These are phyloP conservation scores for Bugulina stolonifera DNA, from an alignment of 2,888 invertebrate species.

Conservation along the genomic window DNA sequence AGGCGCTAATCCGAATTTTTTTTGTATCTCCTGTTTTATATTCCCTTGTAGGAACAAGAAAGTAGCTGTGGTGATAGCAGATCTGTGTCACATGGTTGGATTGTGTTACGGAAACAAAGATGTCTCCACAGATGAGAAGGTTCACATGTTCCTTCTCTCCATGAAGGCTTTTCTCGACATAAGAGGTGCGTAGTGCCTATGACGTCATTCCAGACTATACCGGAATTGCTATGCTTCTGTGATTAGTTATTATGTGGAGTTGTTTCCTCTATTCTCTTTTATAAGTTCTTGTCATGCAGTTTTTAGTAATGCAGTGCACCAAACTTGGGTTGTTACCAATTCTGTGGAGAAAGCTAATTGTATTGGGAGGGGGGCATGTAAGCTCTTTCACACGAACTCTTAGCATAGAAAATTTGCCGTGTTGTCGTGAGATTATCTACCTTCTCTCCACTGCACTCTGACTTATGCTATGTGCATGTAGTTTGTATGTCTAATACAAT, in stretches of 20 bases:
- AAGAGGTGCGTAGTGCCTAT: background rate
- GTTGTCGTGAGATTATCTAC: too few relatives aligned
- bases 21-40: too few relatives aligned
- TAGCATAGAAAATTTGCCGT: too few relatives aligned
- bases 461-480: too few relatives aligned
- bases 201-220: background rate
- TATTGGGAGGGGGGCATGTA: too few relatives aligned
- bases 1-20: too few relatives aligned
- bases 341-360: too few relatives aligned
- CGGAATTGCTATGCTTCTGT: background rate
- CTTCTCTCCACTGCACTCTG: too few relatives aligned
- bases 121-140: background rate
- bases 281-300: background rate
- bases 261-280: background rate
- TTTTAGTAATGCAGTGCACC: background rate
- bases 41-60: background rate
- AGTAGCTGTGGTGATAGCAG: background rate
- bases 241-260: background rate
- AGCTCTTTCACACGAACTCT: too few relatives aligned
- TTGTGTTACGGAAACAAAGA: background rate
- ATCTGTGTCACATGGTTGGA: constrained; percentile 6
- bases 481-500: too few relatives aligned
- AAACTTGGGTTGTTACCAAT: background rate
- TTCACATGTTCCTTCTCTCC: background rate
- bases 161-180: background rate